Conservation (phyloP, 2,888 invertebrate genomes). For the Mystacides longicornis region DNA sequence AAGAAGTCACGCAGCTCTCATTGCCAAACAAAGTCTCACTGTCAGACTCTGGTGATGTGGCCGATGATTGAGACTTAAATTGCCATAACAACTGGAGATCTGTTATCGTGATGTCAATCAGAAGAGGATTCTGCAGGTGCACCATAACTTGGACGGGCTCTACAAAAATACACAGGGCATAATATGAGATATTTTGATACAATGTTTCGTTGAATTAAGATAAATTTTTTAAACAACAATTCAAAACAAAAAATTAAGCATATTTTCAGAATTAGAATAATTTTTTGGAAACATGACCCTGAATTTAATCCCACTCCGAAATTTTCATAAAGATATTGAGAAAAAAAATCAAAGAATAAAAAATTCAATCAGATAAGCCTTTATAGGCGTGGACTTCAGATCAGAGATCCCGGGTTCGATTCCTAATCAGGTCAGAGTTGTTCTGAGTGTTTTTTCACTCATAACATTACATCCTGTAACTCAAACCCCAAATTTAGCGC, state of each 20-base stretch:
- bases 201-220: conserved; percentile 27
- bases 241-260: background rate
- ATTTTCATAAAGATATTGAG: too few species aligned
- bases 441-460: too few species aligned
- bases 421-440: too few species aligned
- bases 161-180: conserved; percentile 31
- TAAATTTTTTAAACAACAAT: conserved; percentile 17
- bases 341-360: too few species aligned
- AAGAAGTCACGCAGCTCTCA: conserved; percentile 36
- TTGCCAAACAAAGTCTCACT: conserved; percentile 32
- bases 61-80: conserved; percentile 39
- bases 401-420: too few species aligned
- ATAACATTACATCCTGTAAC: too few species aligned
- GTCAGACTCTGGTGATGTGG: conserved; percentile 20
- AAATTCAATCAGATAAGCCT: too few species aligned
- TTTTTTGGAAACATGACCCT: background rate
- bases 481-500: too few species aligned
- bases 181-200: conserved; percentile 2
- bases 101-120: conserved; percentile 61
- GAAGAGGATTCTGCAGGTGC: conserved; percentile 67
- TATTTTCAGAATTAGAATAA: too few species aligned
- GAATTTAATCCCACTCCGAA: background rate
- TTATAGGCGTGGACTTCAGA: too few species aligned
- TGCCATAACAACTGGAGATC: conserved; percentile 69
- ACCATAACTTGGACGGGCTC: conserved; percentile 78